phyloP scores from a whole-genome alignment of 2,888 invertebrate species.

The Electrophaes corylata region DNA sequence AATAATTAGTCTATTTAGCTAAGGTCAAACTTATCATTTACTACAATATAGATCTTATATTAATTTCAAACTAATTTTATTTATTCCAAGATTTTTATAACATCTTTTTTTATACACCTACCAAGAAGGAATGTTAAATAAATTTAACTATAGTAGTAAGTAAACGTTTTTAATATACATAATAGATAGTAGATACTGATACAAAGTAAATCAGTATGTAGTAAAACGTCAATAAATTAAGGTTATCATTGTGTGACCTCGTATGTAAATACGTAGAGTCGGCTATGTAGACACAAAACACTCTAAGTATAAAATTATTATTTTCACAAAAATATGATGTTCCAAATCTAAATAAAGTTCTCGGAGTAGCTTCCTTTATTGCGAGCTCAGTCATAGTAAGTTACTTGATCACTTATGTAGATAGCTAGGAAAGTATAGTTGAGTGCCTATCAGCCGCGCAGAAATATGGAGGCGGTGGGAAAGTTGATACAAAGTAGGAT shows the following conservation, averaged over 20 bases:
- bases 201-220: constrained; percentile 1
- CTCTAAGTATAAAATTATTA: constrained; percentile 5
- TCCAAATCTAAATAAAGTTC: constrained; percentile 17
- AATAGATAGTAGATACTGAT: background rate
- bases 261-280: constrained; percentile 3
- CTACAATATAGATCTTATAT: too few relatives aligned
- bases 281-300: constrained; percentile 5
- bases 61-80: too few relatives aligned
- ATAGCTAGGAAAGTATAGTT: constrained; percentile 62
- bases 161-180: background rate
- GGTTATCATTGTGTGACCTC: constrained; percentile 19
- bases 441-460: constrained; percentile 64
- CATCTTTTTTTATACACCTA: background rate
- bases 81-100: too few relatives aligned
- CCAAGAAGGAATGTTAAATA: background rate
- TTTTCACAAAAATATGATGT: constrained; percentile 11
- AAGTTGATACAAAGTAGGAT: constrained; percentile 79
- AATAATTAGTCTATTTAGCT: constrained; percentile 5
- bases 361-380: constrained; percentile 32
- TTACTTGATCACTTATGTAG: constrained; percentile 57
- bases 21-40: constrained; percentile 11
- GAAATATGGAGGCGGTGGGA: constrained; percentile 77
- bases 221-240: constrained; percentile 10
- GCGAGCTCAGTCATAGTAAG: constrained; percentile 33
- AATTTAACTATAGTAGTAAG: too few relatives aligned